Base-by-base conservation (phyloP, 2,888 invertebrate genomes). In the Drosophila pseudotakahashii region DNA sequence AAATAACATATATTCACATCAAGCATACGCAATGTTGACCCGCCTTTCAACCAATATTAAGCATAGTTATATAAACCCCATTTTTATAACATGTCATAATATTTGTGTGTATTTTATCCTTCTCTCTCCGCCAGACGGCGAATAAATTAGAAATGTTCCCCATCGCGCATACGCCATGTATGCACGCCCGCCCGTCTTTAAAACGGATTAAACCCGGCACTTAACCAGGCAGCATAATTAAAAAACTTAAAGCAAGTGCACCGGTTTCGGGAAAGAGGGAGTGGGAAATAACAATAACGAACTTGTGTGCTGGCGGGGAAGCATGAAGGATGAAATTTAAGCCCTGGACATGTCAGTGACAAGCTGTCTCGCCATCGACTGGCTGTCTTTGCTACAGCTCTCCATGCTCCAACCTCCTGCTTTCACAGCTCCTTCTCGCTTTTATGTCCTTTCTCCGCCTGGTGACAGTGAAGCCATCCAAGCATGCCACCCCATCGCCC, bases 361-460 rank as follows among this genome's bases (percentile, higher is more conserved):
- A 72, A 45, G 73, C 70, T 72, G 70, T 72, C 70, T 70, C 61
- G 61, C 64, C 64, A 66, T 67, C 53, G 67, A 67, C 45, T 47
- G 52, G 45, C 34, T 42, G 52, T 64, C 52, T 53, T n/a, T 11
- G 30, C 60, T 19, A 7, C 36, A 5, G 19, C 19, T 19, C 19
- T 3, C 3, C 19, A 19, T 2, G 58, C 16, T 44, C 42, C 42
- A 32, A 39, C 16, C 32, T 26, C 39, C 19, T 2, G 4, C 13
- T 10, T 5, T 47, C 7, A 11, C 26, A 13, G 5, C 36, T 30
- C 32, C 14, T 32, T 37, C n/a, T 42, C 13, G 11, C 42, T 36
- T 14, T 13, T 37, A 41, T 16, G 14, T 16, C 16, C 41, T 30
- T 34, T 34, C 48, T 16, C n/a, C 16, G 48, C 50, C 48, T 66